Evolutionary conservation across 2,888 invertebrate species (phyloP).

Genomic region (Gastracanthus pulcherrimus): DNA sequence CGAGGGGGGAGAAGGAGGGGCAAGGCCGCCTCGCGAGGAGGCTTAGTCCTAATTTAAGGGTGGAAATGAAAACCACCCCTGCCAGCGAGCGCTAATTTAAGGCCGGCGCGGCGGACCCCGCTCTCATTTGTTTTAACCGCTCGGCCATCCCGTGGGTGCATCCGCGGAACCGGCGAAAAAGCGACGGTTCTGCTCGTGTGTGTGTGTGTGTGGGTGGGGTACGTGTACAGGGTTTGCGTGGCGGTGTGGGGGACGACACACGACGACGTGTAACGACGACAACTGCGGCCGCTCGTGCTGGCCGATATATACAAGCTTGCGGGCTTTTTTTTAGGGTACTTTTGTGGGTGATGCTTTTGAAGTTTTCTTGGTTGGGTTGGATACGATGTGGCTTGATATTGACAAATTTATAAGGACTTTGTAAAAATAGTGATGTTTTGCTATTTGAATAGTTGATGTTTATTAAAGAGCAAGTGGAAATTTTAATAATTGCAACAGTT

Average conservation of each 20-base stretch:
- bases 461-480: too few species aligned
- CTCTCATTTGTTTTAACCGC: slow-evolving; percentile 77
- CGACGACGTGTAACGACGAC: slow-evolving; percentile 15
- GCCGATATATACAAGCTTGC: neutral
- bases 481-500: too few species aligned
- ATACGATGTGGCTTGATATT: too few species aligned
- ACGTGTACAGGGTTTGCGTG: too few species aligned
- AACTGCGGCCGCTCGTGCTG: neutral
- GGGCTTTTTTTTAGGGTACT: neutral
- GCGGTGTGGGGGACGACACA: neutral
- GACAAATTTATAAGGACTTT: too few species aligned
- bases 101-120: slow-evolving; percentile 71
- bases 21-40: too few species aligned
- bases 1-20: too few species aligned
- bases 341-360: neutral
- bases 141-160: slow-evolving; percentile 66
- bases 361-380: neutral
- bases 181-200: neutral
- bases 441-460: too few species aligned
- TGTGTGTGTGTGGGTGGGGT: neutral
- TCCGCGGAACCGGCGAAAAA: slow-evolving; percentile 54
- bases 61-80: slow-evolving; percentile 77
- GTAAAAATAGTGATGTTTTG: too few species aligned
- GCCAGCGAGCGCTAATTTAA: slow-evolving; percentile 75
- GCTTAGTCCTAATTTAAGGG: slow-evolving; percentile 77